Conservation (phyloP, 2,113 vertebrate genomes). For the Neolamprologus brichardi region DNA sequence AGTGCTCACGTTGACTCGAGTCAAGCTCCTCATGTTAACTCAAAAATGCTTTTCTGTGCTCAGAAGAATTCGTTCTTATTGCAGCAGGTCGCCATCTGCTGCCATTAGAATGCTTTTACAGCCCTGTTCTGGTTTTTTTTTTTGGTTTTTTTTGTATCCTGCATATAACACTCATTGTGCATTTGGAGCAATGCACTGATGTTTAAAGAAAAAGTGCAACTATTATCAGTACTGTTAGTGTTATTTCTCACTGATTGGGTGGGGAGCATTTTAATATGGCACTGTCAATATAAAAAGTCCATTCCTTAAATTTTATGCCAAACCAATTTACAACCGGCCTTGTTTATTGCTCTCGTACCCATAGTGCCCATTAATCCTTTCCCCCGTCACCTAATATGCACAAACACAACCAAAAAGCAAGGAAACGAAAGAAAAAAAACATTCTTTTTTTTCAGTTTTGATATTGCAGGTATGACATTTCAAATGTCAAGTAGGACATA, state of each 20-base stretch:
- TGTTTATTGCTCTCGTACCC: not conserved
- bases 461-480: not conserved
- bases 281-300: not conserved
- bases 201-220: not conserved
- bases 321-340: not conserved
- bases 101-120: not conserved
- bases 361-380: not conserved
- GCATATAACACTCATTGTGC: too few species aligned
- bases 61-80: not conserved
- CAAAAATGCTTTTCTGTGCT: not conserved
- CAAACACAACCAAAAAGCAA: not conserved
- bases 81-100: slow-evolving; percentile 32
- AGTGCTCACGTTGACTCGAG: not conserved
- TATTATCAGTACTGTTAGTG: not conserved
- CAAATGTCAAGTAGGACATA: not conserved
- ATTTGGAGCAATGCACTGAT: too few species aligned
- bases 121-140: too few species aligned
- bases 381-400: not conserved
- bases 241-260: not conserved
- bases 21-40: not conserved
- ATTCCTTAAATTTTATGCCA: not conserved
- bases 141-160: too few species aligned
- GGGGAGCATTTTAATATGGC: not conserved
- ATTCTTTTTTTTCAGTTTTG: not conserved
- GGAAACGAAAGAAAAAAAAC: not conserved